phyloP scores from a whole-genome alignment of 2,113 vertebrate genomes.

The Takifugu flavidus region DNA sequence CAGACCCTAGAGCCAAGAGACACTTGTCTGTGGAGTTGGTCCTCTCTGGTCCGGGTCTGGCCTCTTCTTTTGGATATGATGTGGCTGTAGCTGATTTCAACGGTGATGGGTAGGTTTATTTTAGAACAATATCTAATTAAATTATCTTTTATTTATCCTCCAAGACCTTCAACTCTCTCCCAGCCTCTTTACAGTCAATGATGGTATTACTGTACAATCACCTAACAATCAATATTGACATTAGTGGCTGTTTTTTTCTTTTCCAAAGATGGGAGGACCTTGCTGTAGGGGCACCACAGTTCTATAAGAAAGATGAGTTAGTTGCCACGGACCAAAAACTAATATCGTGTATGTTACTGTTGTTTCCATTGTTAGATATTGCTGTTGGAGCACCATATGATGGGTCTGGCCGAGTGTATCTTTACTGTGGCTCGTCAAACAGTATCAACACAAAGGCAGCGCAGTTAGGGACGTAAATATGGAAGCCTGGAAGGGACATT shows the following conservation, averaged over 20 bases:
- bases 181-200: not conserved
- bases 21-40: slow-evolving; percentile 76
- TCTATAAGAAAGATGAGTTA: slow-evolving; percentile 80
- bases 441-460: slow-evolving; percentile 79
- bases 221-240: not conserved
- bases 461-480: slow-evolving; percentile 75
- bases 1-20: slow-evolving; percentile 55
- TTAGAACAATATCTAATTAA: not conserved
- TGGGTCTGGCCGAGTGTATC: slow-evolving; percentile 80
- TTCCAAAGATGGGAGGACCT: slow-evolving; percentile 86
- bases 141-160: not conserved
- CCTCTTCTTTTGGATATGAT: slow-evolving; percentile 92
- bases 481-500: not conserved
- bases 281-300: slow-evolving; percentile 87
- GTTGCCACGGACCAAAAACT: slow-evolving; percentile 27
- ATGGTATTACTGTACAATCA: not conserved
- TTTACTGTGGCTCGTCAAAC: slow-evolving; percentile 81
- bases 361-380: slow-evolving; percentile 78
- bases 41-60: slow-evolving; percentile 85
- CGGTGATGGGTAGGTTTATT: slow-evolving; percentile 77
- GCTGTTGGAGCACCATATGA: slow-evolving; percentile 89
- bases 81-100: slow-evolving; percentile 89
- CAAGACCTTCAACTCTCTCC: not conserved
- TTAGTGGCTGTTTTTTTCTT: not conserved
- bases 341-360: too few species aligned